These are phyloP conservation scores for Acropora tenuis DNA, from an alignment of 64 coral and sea anemone genomes.

Conservation along the genomic window DNA sequence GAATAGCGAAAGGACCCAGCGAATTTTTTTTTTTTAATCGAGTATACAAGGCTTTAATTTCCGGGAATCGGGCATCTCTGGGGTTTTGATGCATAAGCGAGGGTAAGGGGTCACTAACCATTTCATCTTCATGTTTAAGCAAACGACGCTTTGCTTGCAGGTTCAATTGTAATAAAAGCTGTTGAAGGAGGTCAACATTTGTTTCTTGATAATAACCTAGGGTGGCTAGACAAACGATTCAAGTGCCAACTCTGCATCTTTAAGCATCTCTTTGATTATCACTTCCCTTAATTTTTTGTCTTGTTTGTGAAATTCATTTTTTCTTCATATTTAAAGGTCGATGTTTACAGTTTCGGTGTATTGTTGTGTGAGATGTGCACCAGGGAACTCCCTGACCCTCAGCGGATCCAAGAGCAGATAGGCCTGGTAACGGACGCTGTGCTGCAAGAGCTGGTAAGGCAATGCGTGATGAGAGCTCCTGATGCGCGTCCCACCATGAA, in stretches of 20 bases:
- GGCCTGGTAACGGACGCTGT: conserved; percentile 81
- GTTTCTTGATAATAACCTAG: too few species aligned
- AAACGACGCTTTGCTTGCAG: too few species aligned
- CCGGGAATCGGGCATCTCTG: too few species aligned
- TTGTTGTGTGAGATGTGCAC: conserved; percentile 94
- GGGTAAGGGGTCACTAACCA: too few species aligned
- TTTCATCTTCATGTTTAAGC: too few species aligned
- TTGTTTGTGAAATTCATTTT: not conserved
- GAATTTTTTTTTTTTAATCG: too few species aligned
- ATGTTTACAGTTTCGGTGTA: conserved; percentile 89
- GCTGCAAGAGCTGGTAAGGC: conserved; percentile 77
- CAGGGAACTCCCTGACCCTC: conserved; percentile 87
- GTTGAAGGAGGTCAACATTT: not conserved
- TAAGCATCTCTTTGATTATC: too few species aligned
- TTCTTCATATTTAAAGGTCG: conserved; percentile 25
- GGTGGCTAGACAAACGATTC: too few species aligned
- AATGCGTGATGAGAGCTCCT: conserved; percentile 59
- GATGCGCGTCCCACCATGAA: conserved; percentile 65
- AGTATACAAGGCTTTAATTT: too few species aligned
- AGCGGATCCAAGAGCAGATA: conserved; percentile 84
- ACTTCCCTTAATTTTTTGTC: not conserved
- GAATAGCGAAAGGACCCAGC: too few species aligned
- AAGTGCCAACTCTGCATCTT: too few species aligned
- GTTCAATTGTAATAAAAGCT: not conserved
- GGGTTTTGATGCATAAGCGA: too few species aligned